Base-by-base conservation (phyloP, 2,113 vertebrate genomes). In the Cryptotis parvus region DNA sequence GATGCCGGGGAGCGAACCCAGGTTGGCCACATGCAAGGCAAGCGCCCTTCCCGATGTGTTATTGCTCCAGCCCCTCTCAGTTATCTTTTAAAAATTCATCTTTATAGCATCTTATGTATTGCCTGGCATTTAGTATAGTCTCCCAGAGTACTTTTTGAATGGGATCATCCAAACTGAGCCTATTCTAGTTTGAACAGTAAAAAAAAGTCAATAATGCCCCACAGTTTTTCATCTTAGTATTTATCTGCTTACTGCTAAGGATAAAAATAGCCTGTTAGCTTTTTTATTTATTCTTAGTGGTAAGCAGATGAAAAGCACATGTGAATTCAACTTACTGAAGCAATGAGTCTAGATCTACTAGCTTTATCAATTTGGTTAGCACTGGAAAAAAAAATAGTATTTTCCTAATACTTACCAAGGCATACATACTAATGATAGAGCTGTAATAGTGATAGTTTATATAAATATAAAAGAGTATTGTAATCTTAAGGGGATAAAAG, bases 381-480 rank as follows among this genome's bases (percentile, higher is more conserved):
- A 52, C 0, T 68, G 75, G 81, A 33, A 94, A 94, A 91, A 68
- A 91, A 33, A 41, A 37, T 0, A 84, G 6, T 41, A 29, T 68
- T 87, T 94, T 68, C 86, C 61, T 69, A 89, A 78, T 81, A 86
- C 39, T 95, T 84, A 94, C 49, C 55, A 75, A 41, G 68, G 66
- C 37, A 91, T 84, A 61, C 87, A 58, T 11, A 92, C 22, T 49
- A 22, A 81, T 68, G n/a, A 92, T 10, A 91, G 29, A 80, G 5
- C 66, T 82, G 66, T 2, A 92, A n/a, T 37, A 93, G 89, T 84
- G 43, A 84, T 1, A 89, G 55, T 90, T 75, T 10, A 0, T 58
- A 84, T 74, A 22, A 84, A 37, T 70, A 49, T 41, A 49, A 12
- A 73, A 81, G 29, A 66, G 55, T 84, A 66, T 43, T 74, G 52